Conservation (phyloP, 2,797 vertebrate species). For the Eleutherodactylus coqui region DNA sequence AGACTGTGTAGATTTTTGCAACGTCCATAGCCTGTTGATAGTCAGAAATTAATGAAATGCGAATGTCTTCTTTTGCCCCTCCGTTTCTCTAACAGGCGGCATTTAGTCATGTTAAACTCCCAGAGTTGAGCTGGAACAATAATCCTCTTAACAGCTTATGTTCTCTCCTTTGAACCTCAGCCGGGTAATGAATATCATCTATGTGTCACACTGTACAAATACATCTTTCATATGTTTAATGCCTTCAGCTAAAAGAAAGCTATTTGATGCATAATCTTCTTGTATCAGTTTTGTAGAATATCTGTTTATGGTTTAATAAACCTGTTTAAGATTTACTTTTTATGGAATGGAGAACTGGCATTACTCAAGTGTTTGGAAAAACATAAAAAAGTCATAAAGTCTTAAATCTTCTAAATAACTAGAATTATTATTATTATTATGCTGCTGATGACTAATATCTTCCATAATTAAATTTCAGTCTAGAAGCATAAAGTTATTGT, state of each 20-base stretch:
- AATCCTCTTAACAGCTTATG: constrained; percentile 55
- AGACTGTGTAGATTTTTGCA: not conserved
- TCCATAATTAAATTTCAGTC: no score
- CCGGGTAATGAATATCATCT: constrained; percentile 53
- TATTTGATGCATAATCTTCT: constrained; percentile 40
- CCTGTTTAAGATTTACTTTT: constrained; percentile 11
- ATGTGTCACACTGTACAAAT: constrained; percentile 42
- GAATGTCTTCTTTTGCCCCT: constrained; percentile 38
- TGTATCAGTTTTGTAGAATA: constrained; percentile 29
- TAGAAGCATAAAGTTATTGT: no score
- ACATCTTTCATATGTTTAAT: constrained; percentile 40
- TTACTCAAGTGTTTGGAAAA: not conserved
- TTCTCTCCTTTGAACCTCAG: constrained; percentile 52
- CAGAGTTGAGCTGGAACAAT: constrained; percentile 39
- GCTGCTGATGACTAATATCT: no score
- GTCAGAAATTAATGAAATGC: constrained; percentile 28
- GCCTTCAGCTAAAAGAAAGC: constrained; percentile 50
- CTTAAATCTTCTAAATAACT: not conserved
- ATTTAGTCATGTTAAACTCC: constrained; percentile 50
- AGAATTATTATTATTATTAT: not conserved
- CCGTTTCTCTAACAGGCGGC: constrained; percentile 11
- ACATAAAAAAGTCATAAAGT: not conserved
- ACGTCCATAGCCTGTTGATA: not conserved
- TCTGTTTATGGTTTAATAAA: constrained; percentile 37
- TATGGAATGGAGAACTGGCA: not conserved